Evolutionary conservation across 2,113 vertebrate genomes (phyloP), one percentile per base, ranked within the genome.

Genomic region (Oceanodroma tethys): DNA sequence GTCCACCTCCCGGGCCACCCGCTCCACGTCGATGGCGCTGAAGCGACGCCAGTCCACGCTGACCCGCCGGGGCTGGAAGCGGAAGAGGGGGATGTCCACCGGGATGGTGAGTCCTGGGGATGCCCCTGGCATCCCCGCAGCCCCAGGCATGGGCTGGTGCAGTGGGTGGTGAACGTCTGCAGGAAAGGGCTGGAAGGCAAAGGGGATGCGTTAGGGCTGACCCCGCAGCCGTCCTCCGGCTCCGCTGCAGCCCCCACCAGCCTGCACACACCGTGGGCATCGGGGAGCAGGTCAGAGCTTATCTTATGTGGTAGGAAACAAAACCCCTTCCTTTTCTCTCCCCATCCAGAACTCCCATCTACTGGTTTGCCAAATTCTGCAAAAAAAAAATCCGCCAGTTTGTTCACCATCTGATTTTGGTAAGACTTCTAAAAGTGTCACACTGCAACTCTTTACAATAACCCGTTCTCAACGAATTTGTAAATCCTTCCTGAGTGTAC

Each of bases 1-100:
- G 1, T 98, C 98, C 88, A 98, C 88, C 72, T 99, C 98, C 62
- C 84, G 94, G 4, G 96, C 97, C 88, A 99, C 98, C 0, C 84
- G 97, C 10, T 98, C 98, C 93, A 99, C 97, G 0, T 98, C 98
- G 4, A 99, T 76, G 18, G 98, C 86, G 0, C 97, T 96, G 45
- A 99, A 94, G 38, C 97, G 98, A 34, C 97, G 97, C 98, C 98
- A 98, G 93, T 99, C 98, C 30, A 98, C 5, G 0, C 71, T 45
- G 17, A 98, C 91, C 3, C 40, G 45, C 20, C 97, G 97, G 29
- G 95, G 79, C 45, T 98, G 98, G 93, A 98, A 98, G 76, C 88
- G 97, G 92, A 99, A 98, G 23, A 86, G 36, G 9, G 97, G 97
- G 18, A 91, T 23, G 3, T 75, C 38, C 7, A 55, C 58, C 0